Conservation (phyloP, 2,797 vertebrate genomes). For the Liparis tanakae region DNA sequence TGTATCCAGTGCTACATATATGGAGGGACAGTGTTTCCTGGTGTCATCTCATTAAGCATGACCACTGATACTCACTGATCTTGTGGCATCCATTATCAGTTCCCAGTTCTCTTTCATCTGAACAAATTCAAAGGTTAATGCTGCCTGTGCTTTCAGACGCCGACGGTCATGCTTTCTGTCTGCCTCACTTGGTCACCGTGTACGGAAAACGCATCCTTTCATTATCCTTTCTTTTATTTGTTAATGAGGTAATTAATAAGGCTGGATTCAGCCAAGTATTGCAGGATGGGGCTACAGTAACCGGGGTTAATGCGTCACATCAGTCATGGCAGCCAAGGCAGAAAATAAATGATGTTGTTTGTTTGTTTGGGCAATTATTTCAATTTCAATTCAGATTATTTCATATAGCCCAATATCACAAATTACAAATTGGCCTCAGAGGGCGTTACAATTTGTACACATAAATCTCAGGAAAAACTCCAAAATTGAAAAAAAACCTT, state of each 20-base stretch:
- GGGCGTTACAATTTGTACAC: too few species aligned
- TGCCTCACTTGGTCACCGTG: constrained; percentile 16
- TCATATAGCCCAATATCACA: too few species aligned
- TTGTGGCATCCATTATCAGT: constrained; percentile 15
- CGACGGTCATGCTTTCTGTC: constrained; percentile 29
- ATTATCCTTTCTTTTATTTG: constrained; percentile 41
- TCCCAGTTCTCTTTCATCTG: constrained; percentile 30
- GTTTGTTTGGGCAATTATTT: constrained; percentile 13
- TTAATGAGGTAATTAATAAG: constrained; percentile 70
- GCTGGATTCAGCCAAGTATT: constrained; percentile 34
- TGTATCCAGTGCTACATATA: constrained; percentile 44
- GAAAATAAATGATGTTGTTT: constrained; percentile 29
- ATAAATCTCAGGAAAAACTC: too few species aligned
- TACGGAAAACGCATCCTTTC: constrained; percentile 6
- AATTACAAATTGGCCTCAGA: too few species aligned
- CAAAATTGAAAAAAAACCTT: too few species aligned
- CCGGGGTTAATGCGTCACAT: constrained; percentile 39
- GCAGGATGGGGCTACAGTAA: constrained; percentile 27
- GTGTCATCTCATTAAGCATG: constrained; percentile 56
- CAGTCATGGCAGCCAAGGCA: constrained; percentile 17
- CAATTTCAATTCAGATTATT: too few species aligned
- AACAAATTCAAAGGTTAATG: constrained; percentile 58
- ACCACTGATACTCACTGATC: constrained; percentile 48
- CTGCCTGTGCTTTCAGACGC: constrained; percentile 30
- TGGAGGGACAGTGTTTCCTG: constrained; percentile 36